These are phyloP conservation scores for Galeopterus variegatus DNA, from an alignment of 2,113 vertebrate genomes.

Conservation along the genomic window DNA sequence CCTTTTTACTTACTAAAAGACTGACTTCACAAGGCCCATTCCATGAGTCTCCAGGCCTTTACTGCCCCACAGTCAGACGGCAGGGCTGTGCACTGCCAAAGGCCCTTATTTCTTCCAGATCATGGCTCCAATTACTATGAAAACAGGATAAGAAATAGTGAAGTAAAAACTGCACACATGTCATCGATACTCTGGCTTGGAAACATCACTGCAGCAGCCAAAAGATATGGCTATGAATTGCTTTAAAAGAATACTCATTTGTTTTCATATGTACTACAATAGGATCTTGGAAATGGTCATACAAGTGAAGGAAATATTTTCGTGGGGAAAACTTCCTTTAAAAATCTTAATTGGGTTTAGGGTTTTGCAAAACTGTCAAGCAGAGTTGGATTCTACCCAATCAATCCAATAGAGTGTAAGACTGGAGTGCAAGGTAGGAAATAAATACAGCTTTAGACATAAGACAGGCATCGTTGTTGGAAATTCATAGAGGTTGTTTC, in stretches of 20 bases:
- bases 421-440: background rate
- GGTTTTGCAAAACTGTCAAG: conserved; percentile 27
- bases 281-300: conserved; percentile 15
- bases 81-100: background rate
- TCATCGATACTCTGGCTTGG: background rate
- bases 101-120: background rate
- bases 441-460: background rate
- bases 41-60: background rate
- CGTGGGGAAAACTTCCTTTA: background rate
- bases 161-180: conserved; percentile 7
- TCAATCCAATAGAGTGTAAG: background rate
- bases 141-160: conserved; percentile 54
- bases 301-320: conserved; percentile 42
- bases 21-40: background rate
- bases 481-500: background rate
- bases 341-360: conserved; percentile 1
- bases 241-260: conserved; percentile 13
- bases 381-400: background rate
- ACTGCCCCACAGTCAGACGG: background rate
- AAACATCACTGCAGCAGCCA: background rate
- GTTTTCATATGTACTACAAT: background rate
- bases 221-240: background rate
- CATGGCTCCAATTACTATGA: background rate
- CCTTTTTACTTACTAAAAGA: conserved; percentile 1
- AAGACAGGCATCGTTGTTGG: background rate